Base-by-base conservation (phyloP, 1,140 invertebrate genomes). In the Euwallacea similis region DNA sequence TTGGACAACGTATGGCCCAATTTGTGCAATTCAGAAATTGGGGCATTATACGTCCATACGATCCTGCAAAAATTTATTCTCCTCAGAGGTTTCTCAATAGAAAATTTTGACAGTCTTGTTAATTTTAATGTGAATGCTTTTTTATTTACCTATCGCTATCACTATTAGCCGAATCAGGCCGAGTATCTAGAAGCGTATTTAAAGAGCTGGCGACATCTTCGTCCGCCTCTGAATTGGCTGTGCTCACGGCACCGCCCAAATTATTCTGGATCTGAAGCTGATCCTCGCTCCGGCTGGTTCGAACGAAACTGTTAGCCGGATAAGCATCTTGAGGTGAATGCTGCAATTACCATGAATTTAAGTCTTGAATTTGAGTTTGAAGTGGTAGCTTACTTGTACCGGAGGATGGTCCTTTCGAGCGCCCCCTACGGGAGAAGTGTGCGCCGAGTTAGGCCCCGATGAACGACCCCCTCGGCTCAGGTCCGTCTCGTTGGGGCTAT, bases 141-240 rank as follows among this genome's bases (percentile, higher is more conserved):
- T 42, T 61, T 54, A 59, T 42, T 59, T 58, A 73, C 60, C 72
- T 73, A 68, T 75, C 75, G 46, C 76, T 76, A 71, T 73, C 73
- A 54, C 74, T 74, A 44, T 71, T 75, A 13, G 72, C 72, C 2
- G 74, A 72, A 43, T 92, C 91, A 13, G 89, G 88, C 75, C 90
- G 86, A 55, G 92, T 94, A 83, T 95, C 93, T 71, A 96, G 83
- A 61, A 97, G 85, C 42, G 94, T 95, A 81, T 96, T 96, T 63
- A 96, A 83, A 58, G 93, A 96, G 74, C 94, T 95, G 76, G 94
- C 95, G 71, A 96, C 89, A 82, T 96, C 93, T 81, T 97, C 95
- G 82, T 96, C 94, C 73, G 94, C 91, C 75, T 96, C 94, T 75
- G 95, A 93, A 75, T 93, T 92, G 67, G 93, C 92, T 46, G 92